Percentiles rank a stretch among this genome's conserved stretches.
Evolutionary conservation across 2,113 vertebrate species (phyloP).

Genomic region (Vulpes lagopus): DNA sequence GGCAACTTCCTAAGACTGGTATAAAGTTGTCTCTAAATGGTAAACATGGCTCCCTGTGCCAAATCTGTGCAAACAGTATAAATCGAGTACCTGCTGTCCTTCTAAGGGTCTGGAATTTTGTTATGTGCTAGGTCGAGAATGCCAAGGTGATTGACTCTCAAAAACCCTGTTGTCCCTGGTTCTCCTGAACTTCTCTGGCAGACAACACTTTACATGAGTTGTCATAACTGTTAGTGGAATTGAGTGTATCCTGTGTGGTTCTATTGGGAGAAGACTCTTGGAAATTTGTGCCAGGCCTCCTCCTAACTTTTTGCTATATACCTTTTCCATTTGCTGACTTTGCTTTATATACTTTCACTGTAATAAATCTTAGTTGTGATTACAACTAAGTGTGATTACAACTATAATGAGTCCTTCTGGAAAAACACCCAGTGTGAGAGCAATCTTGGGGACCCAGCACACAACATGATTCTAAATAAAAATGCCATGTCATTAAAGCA

Average conservation of each 20-base stretch:
- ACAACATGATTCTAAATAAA: conserved; percentile 53
- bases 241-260: neutral
- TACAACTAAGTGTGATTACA: neutral
- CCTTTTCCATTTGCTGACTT: neutral
- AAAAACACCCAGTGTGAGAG: neutral
- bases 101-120: neutral
- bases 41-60: neutral
- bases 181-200: neutral
- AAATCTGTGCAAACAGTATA: neutral
- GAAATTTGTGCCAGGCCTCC: neutral
- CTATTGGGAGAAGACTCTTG: neutral
- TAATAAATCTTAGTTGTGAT: neutral
- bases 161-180: neutral
- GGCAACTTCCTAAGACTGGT: neutral
- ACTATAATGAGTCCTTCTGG: neutral
- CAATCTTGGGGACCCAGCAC: neutral
- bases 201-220: neutral
- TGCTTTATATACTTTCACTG: neutral
- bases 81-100: neutral
- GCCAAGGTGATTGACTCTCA: neutral
- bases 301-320: neutral
- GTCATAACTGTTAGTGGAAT: neutral
- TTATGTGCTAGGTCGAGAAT: neutral
- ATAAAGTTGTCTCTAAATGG: neutral
- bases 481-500: conserved; percentile 57